phyloP scores from a whole-genome alignment of 35 echinoderm and acorn worm genomes.

The Ophiothrix spiculata region DNA sequence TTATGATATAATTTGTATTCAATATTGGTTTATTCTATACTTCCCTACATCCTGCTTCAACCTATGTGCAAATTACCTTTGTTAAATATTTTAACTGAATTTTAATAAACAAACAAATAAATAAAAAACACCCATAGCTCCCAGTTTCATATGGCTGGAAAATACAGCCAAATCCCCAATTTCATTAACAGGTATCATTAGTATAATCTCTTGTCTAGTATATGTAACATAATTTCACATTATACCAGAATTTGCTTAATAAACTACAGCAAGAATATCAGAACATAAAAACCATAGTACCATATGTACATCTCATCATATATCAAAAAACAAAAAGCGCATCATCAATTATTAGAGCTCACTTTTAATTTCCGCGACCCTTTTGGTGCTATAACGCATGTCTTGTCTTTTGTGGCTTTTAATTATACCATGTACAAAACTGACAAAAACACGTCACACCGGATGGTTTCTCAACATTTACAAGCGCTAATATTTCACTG shows the following conservation, averaged over 20 bases:
- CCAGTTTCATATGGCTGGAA: too few species aligned
- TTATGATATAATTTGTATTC: too few species aligned
- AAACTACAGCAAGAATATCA: not conserved
- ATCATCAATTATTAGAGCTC: not conserved
- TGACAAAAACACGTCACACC: constrained; percentile 9
- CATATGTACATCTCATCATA: not conserved
- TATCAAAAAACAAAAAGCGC: constrained; percentile 7
- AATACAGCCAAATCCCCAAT: too few species aligned
- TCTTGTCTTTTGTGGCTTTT: not conserved
- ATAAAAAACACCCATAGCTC: too few species aligned
- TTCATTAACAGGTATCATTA: too few species aligned
- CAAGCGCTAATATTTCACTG: constrained; percentile 9
- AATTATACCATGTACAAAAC: not conserved
- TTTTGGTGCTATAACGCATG: not conserved
- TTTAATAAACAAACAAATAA: too few species aligned
- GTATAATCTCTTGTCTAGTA: too few species aligned
- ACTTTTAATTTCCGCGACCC: constrained; percentile 11
- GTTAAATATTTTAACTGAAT: too few species aligned
- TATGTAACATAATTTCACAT: constrained; percentile 2
- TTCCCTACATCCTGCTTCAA: too few species aligned
- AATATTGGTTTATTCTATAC: too few species aligned
- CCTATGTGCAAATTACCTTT: too few species aligned
- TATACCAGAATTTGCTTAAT: not conserved
- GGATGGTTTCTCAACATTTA: constrained; percentile 8
- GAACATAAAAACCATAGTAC: not conserved